Percentiles rank a stretch among this genome's conserved stretches.
These are phyloP conservation scores for Psittacula derbiana DNA, from an alignment of 2,797 vertebrate genomes.

Conservation along the genomic window DNA sequence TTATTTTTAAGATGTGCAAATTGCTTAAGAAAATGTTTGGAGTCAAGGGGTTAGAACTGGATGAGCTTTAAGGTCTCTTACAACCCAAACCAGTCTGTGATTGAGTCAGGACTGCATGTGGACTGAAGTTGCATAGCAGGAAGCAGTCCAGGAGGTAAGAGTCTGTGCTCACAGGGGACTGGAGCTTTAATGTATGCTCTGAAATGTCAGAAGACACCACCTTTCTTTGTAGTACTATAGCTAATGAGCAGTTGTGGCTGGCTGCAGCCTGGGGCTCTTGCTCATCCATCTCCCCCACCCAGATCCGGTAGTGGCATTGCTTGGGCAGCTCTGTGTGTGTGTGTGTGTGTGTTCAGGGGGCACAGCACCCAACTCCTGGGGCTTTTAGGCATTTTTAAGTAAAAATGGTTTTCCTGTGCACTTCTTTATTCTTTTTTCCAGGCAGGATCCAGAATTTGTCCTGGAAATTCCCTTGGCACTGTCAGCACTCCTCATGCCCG, in stretches of 20 bases:
- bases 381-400: background rate
- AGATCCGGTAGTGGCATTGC: background rate
- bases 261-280: background rate
- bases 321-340: accelerated
- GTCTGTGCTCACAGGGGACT: accelerated
- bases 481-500: background rate
- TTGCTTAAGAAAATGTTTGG: background rate
- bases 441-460: accelerated
- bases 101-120: background rate
- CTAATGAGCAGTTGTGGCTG: background rate
- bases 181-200: background rate
- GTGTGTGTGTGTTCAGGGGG: background rate
- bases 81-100: background rate
- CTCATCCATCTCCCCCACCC: background rate
- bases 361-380: accelerated
- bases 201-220: background rate
- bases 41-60: background rate
- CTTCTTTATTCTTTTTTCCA: no score
- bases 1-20: conserved; percentile 71
- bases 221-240: accelerated
- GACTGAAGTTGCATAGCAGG: background rate
- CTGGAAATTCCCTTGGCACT: accelerated
- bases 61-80: background rate
- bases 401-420: background rate
- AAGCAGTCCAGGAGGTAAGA: background rate